Conservation (phyloP, 2,888 invertebrate species). For the Eristalis arbustorum region DNA sequence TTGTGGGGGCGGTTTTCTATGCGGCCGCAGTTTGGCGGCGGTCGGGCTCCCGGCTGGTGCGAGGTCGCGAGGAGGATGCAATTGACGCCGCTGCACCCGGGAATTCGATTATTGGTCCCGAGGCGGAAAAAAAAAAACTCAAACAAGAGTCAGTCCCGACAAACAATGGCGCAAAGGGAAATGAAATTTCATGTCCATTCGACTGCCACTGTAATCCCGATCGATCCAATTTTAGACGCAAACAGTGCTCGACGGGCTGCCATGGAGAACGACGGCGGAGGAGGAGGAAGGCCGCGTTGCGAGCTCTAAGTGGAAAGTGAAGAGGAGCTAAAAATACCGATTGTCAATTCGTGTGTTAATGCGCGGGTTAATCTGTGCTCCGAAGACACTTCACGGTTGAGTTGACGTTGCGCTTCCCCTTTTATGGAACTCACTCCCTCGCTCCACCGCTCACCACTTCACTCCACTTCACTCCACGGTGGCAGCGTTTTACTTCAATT, state of each 20-base stretch:
- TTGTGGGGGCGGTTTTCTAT: conserved; percentile 60
- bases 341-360: conserved; percentile 52
- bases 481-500: background rate
- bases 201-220: background rate
- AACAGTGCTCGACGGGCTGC: background rate
- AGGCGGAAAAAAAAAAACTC: background rate
- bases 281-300: background rate
- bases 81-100: conserved; percentile 58
- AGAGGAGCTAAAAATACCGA: conserved; percentile 52
- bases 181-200: conserved; percentile 49
- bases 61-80: conserved; percentile 45
- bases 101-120: conserved; percentile 64
- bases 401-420: conserved; percentile 45
- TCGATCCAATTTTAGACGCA: conserved; percentile 46
- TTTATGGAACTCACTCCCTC: conserved; percentile 36
- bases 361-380: conserved; percentile 59
- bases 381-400: conserved; percentile 63
- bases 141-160: background rate
- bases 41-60: background rate
- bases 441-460: background rate
- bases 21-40: conserved; percentile 57
- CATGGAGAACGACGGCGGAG: background rate
- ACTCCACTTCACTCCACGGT: too few species aligned
- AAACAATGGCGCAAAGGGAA: conserved; percentile 53
- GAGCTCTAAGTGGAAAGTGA: conserved; percentile 30